A percentile compares a stretch with the other conserved stretches of the same genome.
Evolutionary conservation across 2,113 vertebrate genomes (phyloP).

Genomic region (Gracilinanus agilis): DNA sequence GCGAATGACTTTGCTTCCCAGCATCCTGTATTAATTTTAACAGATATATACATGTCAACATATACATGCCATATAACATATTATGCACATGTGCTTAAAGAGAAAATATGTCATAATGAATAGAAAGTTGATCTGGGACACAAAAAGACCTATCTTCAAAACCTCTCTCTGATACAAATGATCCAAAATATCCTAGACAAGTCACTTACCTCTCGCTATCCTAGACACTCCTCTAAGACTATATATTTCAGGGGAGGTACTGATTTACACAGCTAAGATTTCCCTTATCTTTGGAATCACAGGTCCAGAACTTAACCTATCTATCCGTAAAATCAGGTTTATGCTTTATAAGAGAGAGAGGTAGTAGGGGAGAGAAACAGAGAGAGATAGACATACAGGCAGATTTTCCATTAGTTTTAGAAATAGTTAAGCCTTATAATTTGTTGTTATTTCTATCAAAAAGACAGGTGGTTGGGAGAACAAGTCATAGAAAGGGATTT

Average conservation of each 20-base stretch:
- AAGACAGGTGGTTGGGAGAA: constrained; percentile 20
- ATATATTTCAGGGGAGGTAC: neutral
- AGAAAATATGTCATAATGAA: constrained; percentile 49
- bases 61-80: neutral
- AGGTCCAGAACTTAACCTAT: constrained; percentile 2
- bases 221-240: neutral
- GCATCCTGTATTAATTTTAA: constrained; percentile 67
- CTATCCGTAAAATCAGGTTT: constrained; percentile 30
- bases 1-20: constrained; percentile 63
- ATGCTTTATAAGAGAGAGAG: too few species aligned
- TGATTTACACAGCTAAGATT: neutral
- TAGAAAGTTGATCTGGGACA: constrained; percentile 51
- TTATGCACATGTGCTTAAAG: neutral
- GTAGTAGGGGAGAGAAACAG: too few species aligned
- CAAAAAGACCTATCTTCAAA: neutral
- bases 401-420: constrained; percentile 38
- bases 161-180: neutral
- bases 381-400: too few species aligned
- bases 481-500: constrained; percentile 26
- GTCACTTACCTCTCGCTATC: neutral
- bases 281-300: neutral
- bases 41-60: neutral
- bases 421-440: constrained; percentile 4
- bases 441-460: constrained; percentile 28
- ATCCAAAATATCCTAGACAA: neutral